Evolutionary conservation across 2,113 vertebrate species (phyloP).

Genomic region (Tympanuchus pallidicinctus): DNA sequence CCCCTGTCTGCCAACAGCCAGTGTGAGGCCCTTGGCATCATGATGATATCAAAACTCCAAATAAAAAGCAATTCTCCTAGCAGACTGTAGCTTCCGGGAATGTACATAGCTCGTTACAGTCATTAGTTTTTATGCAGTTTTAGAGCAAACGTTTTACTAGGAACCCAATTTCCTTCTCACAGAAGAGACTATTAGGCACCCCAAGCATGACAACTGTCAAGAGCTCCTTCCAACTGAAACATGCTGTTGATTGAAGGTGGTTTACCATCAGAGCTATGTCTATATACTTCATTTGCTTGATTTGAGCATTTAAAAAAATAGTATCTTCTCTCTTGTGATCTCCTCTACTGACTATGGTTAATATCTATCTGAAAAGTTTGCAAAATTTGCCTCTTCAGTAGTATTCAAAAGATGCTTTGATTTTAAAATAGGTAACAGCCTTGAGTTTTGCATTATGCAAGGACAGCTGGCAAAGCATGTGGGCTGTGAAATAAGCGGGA

Average conservation of each 20-base stretch:
- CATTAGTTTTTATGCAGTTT: conserved; percentile 80
- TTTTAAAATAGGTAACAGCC: conserved; percentile 30
- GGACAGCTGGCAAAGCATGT: conserved; percentile 56
- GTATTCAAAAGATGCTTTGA: background rate
- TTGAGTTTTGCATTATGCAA: conserved; percentile 36
- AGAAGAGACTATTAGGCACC: conserved; percentile 72
- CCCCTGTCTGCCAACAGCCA: conserved; percentile 36
- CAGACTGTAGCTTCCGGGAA: conserved; percentile 67
- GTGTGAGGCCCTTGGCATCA: conserved; percentile 53
- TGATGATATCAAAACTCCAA: conserved; percentile 66
- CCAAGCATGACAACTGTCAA: conserved; percentile 68
- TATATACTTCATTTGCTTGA: background rate
- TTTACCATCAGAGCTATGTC: conserved; percentile 14
- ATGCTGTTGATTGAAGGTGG: conserved; percentile 41
- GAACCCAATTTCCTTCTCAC: conserved; percentile 77
- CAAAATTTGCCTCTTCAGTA: background rate
- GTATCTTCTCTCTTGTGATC: background rate
- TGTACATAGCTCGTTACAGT: conserved; percentile 66
- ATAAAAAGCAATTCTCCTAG: conserved; percentile 74
- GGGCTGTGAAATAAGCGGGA: conserved; percentile 52
- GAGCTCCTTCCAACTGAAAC: conserved; percentile 48
- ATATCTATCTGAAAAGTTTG: background rate
- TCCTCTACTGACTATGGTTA: background rate
- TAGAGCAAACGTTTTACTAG: conserved; percentile 77
- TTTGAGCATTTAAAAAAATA: background rate